Evolutionary conservation across 2,113 vertebrate species (phyloP).

Genomic region (Bubo scandiacus): DNA sequence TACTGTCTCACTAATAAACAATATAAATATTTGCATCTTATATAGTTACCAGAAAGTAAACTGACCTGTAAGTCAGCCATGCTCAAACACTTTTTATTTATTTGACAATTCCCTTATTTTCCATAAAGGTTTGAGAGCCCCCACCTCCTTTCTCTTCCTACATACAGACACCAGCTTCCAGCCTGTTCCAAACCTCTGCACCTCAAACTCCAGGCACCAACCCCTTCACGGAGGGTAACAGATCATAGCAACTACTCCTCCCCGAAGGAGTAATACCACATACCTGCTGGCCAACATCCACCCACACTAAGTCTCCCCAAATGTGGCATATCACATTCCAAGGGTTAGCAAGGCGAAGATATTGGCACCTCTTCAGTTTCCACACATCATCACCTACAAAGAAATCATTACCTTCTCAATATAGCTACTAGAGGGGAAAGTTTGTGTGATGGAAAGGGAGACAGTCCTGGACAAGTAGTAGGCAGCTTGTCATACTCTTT

Average conservation of each 20-base stretch:
- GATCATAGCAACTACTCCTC: not conserved
- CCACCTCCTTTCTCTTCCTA: not conserved
- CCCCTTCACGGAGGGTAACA: rapidly evolving
- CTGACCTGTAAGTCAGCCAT: not conserved
- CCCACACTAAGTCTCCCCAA: not conserved
- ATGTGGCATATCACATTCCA: not conserved
- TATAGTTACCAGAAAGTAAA: not conserved
- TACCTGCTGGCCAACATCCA: not conserved
- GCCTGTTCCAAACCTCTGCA: not conserved
- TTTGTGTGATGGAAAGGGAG: not conserved
- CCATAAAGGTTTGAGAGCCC: not conserved
- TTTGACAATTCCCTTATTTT: not conserved
- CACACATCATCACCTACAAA: not conserved
- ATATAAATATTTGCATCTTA: not conserved
- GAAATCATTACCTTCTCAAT: not conserved
- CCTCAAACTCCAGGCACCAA: not conserved
- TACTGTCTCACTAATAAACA: not conserved
- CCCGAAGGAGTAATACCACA: not conserved
- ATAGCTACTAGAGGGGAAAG: not conserved
- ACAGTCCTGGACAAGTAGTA: not conserved
- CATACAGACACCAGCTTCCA: not conserved
- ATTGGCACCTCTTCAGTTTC: slow-evolving; percentile 2
- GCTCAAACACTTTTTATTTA: not conserved
- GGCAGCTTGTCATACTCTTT: not conserved
- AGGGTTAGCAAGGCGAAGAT: not conserved